Conservation (phyloP, 1,140 invertebrate genomes). For the Drosophila rufa region DNA sequence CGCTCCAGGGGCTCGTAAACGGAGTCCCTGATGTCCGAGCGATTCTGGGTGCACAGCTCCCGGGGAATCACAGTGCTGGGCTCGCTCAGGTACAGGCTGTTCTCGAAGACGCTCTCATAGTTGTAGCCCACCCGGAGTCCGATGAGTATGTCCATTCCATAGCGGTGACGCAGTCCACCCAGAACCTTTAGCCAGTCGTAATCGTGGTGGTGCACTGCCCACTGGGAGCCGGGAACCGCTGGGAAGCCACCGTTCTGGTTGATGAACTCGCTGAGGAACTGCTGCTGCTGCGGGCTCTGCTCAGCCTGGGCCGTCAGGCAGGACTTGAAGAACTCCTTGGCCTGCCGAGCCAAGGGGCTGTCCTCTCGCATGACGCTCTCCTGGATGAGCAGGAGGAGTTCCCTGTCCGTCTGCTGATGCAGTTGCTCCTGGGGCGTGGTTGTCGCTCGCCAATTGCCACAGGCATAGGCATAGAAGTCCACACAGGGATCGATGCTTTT, state of each 20-base stretch:
- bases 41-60: conserved; percentile 52
- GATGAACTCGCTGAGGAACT: conserved; percentile 89
- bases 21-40: conserved; percentile 36
- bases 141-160: conserved; percentile 92
- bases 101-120: conserved; percentile 93
- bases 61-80: conserved; percentile 65
- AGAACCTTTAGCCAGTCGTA: conserved; percentile 90
- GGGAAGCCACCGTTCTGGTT: conserved; percentile 77
- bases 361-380: conserved; percentile 72
- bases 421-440: conserved; percentile 91
- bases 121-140: conserved; percentile 94
- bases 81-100: conserved; percentile 93
- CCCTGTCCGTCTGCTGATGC: conserved; percentile 89
- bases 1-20: conserved; percentile 54
- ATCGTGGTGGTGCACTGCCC: conserved; percentile 61
- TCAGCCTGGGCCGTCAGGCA: conserved; percentile 92
- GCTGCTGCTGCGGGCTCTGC: conserved; percentile 91
- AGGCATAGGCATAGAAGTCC: conserved; percentile 92
- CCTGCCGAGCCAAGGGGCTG: conserved; percentile 86
- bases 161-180: conserved; percentile 89
- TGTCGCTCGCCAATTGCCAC: conserved; percentile 88
- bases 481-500: conserved; percentile 91
- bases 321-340: conserved; percentile 93
- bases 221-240: conserved; percentile 71
- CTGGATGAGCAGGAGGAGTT: conserved; percentile 89